A percentile compares a stretch with the other conserved stretches of the same genome.
phyloP scores from a whole-genome alignment of 2,797 vertebrate species.

The Echiichthys vipera region DNA sequence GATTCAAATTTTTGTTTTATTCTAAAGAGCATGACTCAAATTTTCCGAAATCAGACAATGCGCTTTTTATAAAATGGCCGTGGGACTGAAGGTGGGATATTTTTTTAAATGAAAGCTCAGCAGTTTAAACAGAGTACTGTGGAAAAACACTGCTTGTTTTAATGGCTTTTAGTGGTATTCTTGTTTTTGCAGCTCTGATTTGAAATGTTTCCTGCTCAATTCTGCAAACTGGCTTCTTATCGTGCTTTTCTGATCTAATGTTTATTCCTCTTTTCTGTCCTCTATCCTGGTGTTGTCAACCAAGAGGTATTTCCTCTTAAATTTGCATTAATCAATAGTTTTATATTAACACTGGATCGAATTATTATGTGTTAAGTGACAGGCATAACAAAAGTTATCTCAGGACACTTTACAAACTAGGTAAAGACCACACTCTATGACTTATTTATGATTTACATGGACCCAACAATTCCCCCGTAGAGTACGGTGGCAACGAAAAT shows the following conservation, averaged over 20 bases:
- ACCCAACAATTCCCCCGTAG: too few relatives aligned
- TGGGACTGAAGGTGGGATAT: conserved; percentile 15
- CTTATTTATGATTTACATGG: too few relatives aligned
- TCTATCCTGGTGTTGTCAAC: not conserved
- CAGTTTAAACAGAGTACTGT: not conserved
- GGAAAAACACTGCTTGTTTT: conserved; percentile 24
- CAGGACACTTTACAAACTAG: too few relatives aligned
- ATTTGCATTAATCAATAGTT: not conserved
- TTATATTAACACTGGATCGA: not conserved
- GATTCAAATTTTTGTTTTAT: conserved; percentile 49
- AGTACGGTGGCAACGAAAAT: too few relatives aligned
- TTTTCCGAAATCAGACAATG: conserved; percentile 50
- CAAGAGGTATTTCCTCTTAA: not conserved
- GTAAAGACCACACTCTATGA: too few relatives aligned
- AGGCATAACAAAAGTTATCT: too few relatives aligned
- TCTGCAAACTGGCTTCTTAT: not conserved
- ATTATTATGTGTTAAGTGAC: not conserved
- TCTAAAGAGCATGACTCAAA: conserved; percentile 39
- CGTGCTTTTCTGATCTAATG: not conserved
- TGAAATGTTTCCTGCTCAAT: conserved; percentile 17
- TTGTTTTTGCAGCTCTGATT: conserved; percentile 14
- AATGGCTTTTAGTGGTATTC: conserved; percentile 11
- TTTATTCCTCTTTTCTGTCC: not conserved
- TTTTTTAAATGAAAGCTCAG: conserved; percentile 32
- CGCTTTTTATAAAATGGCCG: conserved; percentile 17